Percentiles rank a stretch among this genome's conserved stretches.
Conservation (phyloP, 2,797 vertebrate species). For the Artibeus lituratus region DNA sequence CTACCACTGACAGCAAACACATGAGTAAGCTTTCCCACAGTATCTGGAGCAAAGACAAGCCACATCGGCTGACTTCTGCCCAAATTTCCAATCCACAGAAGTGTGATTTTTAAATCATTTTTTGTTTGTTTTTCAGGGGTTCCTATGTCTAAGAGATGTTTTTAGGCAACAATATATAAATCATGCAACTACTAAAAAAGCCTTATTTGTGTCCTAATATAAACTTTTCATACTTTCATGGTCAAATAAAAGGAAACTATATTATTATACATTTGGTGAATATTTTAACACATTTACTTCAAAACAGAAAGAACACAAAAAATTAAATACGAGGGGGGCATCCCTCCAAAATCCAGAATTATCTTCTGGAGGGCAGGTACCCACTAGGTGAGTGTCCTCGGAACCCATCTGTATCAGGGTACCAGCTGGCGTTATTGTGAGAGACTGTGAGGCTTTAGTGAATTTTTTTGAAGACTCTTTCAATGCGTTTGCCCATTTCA, state of each 20-base stretch:
- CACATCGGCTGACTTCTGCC: background rate
- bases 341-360: background rate
- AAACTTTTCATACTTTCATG: background rate
- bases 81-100: background rate
- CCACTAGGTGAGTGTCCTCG: background rate
- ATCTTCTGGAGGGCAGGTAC: background rate
- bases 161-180: background rate
- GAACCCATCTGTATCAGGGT: background rate
- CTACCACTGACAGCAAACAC: background rate
- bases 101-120: background rate
- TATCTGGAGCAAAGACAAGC: background rate
- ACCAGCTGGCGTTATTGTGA: background rate
- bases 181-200: background rate
- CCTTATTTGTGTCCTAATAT: background rate
- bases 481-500: background rate
- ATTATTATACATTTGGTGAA: background rate
- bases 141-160: background rate
- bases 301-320: background rate
- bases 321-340: background rate
- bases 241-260: background rate
- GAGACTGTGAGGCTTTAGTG: background rate
- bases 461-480: background rate
- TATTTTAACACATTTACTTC: background rate
- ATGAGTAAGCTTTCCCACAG: background rate
- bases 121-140: background rate